Conservation (phyloP, 1,140 invertebrate species). For the Bombus impatiens region DNA sequence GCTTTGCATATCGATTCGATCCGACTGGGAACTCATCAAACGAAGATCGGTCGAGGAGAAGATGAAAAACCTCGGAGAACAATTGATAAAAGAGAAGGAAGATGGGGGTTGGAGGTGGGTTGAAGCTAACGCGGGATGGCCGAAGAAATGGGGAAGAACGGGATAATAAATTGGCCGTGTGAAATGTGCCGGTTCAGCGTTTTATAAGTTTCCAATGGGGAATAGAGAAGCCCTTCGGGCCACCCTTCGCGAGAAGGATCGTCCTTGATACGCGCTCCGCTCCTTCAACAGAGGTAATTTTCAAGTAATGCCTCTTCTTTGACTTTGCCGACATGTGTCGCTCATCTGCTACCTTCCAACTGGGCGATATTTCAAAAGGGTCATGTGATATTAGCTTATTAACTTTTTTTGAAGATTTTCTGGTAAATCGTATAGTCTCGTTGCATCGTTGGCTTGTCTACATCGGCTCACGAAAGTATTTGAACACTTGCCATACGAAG, state of each 20-base stretch:
- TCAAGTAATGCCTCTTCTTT: not conserved
- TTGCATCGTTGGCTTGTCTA: too few relatives aligned
- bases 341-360: not conserved
- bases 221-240: conserved; percentile 3
- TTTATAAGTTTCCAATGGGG: conserved; percentile 49
- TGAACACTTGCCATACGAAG: too few relatives aligned
- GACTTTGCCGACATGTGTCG: not conserved
- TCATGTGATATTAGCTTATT: not conserved
- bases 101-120: not conserved
- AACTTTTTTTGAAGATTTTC: not conserved
- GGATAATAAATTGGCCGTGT: conserved; percentile 58
- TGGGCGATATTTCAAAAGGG: not conserved
- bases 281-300: not conserved
- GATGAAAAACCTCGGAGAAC: not conserved
- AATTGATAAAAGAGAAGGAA: conserved; percentile 3
- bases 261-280: not conserved
- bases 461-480: too few relatives aligned
- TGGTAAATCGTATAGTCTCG: too few relatives aligned
- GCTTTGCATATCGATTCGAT: not conserved
- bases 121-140: not conserved
- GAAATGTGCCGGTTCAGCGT: conserved; percentile 57
- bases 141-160: not conserved
- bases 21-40: not conserved
- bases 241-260: not conserved
- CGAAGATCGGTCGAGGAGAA: not conserved